Evolutionary conservation across 2,113 vertebrate genomes (phyloP).

Genomic region (Charina bottae): DNA sequence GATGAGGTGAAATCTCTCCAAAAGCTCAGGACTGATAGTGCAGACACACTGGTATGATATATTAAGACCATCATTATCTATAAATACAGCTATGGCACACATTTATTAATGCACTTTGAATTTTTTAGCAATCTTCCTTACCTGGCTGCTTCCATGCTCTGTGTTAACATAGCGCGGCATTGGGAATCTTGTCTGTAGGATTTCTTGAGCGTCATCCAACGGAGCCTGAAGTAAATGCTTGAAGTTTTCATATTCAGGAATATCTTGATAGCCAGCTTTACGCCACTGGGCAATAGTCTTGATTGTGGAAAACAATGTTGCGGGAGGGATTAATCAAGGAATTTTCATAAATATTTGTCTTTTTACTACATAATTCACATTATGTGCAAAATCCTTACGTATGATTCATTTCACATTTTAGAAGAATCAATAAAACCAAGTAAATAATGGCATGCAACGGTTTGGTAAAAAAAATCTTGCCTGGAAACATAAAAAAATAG

Average conservation of each 20-base stretch:
- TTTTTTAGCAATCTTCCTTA: slow-evolving; percentile 38
- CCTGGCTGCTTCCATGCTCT: slow-evolving; percentile 89
- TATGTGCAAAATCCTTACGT: neutral
- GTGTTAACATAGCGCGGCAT: slow-evolving; percentile 97
- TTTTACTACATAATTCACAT: neutral
- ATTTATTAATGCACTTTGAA: neutral
- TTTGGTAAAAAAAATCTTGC: neutral
- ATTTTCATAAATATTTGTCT: neutral
- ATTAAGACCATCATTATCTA: neutral
- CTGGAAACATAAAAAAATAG: neutral
- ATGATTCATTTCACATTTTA: neutral
- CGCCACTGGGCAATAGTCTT: slow-evolving; percentile 97
- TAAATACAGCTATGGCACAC: neutral
- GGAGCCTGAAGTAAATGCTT: slow-evolving; percentile 95
- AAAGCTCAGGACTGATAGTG: neutral
- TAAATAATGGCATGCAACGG: neutral
- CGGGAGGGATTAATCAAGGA: neutral
- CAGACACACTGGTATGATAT: neutral
- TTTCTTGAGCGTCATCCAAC: slow-evolving; percentile 93
- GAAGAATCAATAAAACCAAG: neutral
- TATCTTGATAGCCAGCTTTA: slow-evolving; percentile 95
- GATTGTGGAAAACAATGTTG: neutral
- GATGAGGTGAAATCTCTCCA: neutral
- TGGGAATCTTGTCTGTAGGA: slow-evolving; percentile 91
- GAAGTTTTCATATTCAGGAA: slow-evolving; percentile 97